Percentiles rank a stretch among this genome's conserved stretches.
phyloP scores from a whole-genome alignment of 2,797 vertebrate genomes.

The Sternarchorhynchus goeldii region DNA sequence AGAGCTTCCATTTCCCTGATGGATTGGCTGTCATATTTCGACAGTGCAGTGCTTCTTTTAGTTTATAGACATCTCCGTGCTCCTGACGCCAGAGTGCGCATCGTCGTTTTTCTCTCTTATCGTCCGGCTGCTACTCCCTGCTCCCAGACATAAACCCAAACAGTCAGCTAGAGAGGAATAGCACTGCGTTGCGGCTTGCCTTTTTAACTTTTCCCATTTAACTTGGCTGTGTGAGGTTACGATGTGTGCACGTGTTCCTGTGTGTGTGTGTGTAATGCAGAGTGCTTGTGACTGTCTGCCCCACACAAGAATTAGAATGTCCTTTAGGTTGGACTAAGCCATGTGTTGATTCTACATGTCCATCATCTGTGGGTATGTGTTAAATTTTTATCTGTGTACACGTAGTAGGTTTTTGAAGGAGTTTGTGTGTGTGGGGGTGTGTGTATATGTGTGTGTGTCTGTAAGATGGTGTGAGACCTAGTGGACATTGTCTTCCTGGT shows the following conservation, averaged over 20 bases:
- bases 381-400: conserved; percentile 49
- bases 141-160: conserved; percentile 65
- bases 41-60: conserved; percentile 76
- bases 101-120: conserved; percentile 71
- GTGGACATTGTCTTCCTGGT: conserved; percentile 89
- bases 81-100: conserved; percentile 62
- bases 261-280: neutral
- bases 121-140: conserved; percentile 54
- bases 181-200: conserved; percentile 49
- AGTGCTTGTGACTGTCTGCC: neutral
- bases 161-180: conserved; percentile 56
- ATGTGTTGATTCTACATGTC: conserved; percentile 41
- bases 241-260: neutral
- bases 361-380: conserved; percentile 23
- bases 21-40: conserved; percentile 81
- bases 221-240: conserved; percentile 2
- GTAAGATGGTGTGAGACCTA: conserved; percentile 73
- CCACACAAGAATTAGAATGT: neutral
- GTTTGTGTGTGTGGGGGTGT: conserved; percentile 46
- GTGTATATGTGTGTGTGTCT: conserved; percentile 42
- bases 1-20: conserved; percentile 86
- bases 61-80: conserved; percentile 78
- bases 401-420: conserved; percentile 38
- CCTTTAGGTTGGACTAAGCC: conserved; percentile 32
- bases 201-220: conserved; percentile 43